phyloP scores from a whole-genome alignment of 1,140 invertebrate species.

The Scaptomyza graminum region DNA sequence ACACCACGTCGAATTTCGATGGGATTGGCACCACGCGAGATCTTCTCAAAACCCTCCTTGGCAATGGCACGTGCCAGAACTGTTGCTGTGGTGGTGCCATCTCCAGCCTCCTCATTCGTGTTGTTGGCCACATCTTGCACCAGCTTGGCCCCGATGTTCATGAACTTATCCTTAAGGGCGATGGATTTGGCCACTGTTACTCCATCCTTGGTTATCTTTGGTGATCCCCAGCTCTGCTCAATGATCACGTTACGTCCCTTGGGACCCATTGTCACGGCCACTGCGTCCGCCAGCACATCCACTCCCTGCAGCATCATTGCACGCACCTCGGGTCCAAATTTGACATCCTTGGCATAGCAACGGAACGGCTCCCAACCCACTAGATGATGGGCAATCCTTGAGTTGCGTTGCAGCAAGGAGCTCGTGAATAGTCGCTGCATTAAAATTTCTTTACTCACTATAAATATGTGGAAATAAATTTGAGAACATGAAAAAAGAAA shows the following conservation, averaged over 20 bases:
- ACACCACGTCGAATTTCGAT: constrained; percentile 98
- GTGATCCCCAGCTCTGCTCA: constrained; percentile 99
- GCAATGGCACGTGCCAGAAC: constrained; percentile 98
- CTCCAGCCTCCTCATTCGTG: constrained; percentile 99
- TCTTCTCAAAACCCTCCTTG: constrained; percentile 99
- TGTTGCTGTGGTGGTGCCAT: constrained; percentile 99
- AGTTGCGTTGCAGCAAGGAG: constrained; percentile 2
- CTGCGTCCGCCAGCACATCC: constrained; percentile 98
- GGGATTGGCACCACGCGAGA: constrained; percentile 98
- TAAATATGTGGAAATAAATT: neutral
- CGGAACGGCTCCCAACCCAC: constrained; percentile 10
- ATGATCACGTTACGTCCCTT: constrained; percentile 99
- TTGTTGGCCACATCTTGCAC: constrained; percentile 99
- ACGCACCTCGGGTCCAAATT: constrained; percentile 98
- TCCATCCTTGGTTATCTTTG: constrained; percentile 99
- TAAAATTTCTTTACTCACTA: neutral
- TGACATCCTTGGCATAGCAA: constrained; percentile 94
- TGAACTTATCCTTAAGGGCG: constrained; percentile 99
- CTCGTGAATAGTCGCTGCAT: constrained; percentile 56
- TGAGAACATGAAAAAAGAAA: neutral
- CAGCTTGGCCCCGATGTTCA: constrained; percentile 99
- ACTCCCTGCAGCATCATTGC: constrained; percentile 99
- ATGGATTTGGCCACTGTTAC: constrained; percentile 99
- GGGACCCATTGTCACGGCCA: constrained; percentile 99
- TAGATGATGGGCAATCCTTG: constrained; percentile 19